A percentile compares a stretch with the other conserved stretches of the same genome.
Evolutionary conservation across 2,888 invertebrate species (phyloP).

Genomic region (Julus scanicus): DNA sequence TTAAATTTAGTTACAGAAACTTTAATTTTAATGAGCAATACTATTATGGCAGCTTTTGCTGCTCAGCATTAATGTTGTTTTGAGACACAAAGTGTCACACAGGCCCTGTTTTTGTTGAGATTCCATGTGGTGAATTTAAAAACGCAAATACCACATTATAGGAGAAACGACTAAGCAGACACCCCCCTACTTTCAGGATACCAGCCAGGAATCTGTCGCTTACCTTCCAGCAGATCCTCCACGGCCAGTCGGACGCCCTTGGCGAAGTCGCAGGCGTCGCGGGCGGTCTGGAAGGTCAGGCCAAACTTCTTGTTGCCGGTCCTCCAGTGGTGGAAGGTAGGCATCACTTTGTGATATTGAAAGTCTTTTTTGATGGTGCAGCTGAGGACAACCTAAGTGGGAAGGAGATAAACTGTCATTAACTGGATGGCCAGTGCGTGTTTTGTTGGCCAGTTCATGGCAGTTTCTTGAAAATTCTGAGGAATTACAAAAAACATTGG

Average conservation of each 20-base stretch:
- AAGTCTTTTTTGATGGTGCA: constrained; percentile 96
- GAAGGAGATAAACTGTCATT: constrained; percentile 11
- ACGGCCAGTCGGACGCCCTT: constrained; percentile 89
- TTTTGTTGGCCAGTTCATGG: not conserved
- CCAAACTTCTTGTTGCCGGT: constrained; percentile 96
- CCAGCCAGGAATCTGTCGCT: constrained; percentile 62
- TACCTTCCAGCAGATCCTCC: constrained; percentile 91
- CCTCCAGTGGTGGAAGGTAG: constrained; percentile 98
- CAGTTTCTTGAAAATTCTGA: too few relatives aligned
- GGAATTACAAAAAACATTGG: too few relatives aligned
- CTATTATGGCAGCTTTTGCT: too few relatives aligned
- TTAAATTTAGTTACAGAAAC: not conserved
- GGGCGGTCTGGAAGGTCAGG: constrained; percentile 94
- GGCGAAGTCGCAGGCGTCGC: constrained; percentile 92
- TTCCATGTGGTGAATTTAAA: too few relatives aligned
- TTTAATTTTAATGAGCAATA: not conserved
- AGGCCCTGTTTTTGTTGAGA: too few relatives aligned
- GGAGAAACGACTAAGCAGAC: too few relatives aligned
- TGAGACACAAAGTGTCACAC: too few relatives aligned
- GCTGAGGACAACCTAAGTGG: constrained; percentile 84
- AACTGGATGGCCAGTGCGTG: not conserved
- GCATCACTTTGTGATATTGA: constrained; percentile 97
- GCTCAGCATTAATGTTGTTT: too few relatives aligned
- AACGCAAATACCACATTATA: too few relatives aligned
- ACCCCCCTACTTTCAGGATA: not conserved